A percentile compares a stretch with the other conserved stretches of the same genome.
Evolutionary conservation across 2,797 vertebrate genomes (phyloP).

Genomic region (Peromyscus eremicus): DNA sequence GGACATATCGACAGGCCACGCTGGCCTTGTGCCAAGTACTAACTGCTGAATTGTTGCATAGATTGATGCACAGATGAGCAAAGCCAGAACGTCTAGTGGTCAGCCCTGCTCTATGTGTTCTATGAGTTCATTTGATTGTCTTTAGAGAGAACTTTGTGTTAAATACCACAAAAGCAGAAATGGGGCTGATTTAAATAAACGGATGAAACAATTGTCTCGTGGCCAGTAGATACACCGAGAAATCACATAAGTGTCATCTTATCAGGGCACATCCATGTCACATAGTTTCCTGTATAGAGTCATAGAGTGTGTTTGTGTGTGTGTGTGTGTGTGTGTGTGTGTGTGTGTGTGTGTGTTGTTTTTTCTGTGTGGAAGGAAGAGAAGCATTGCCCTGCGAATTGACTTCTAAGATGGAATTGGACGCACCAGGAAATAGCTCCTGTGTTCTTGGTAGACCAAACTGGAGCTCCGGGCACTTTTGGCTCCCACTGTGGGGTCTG

Average conservation of each 20-base stretch:
- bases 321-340: neutral
- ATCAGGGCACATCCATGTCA: accelerated
- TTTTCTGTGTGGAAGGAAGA: neutral
- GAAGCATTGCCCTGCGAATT: neutral
- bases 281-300: neutral
- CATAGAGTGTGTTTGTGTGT: neutral
- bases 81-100: neutral
- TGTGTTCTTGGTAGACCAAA: neutral
- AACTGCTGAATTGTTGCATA: accelerated
- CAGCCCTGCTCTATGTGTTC: accelerated
- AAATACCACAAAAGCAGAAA: too few relatives aligned
- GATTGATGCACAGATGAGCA: neutral
- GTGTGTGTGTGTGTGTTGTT: neutral
- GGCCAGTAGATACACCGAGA: accelerated
- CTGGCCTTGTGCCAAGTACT: neutral
- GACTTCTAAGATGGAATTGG: neutral
- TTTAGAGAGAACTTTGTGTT: accelerated
- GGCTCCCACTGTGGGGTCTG: neutral
- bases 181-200: accelerated
- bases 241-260: accelerated
- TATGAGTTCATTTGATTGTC: neutral
- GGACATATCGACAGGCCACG: accelerated
- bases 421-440: neutral
- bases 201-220: accelerated
- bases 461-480: neutral